Conservation (phyloP, 2,888 invertebrate genomes). For the Platycheirus albimanus region DNA sequence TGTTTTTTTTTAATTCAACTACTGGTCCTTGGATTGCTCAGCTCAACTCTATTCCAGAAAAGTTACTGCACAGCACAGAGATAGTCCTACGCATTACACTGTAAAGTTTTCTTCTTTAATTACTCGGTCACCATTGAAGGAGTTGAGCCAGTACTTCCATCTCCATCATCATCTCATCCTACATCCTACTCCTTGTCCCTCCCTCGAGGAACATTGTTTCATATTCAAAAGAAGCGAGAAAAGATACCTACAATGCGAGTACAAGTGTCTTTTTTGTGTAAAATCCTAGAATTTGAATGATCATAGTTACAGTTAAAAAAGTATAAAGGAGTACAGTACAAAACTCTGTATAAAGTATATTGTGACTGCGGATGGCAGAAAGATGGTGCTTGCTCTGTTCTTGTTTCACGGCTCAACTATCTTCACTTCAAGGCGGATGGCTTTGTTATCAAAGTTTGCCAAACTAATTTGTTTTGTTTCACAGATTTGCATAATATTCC, state of each 20-base stretch:
- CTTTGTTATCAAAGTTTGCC: constrained; percentile 74
- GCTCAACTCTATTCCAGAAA: constrained; percentile 7
- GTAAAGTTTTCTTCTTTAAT: constrained; percentile 73
- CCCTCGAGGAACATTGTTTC: constrained; percentile 44
- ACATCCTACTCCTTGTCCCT: neutral
- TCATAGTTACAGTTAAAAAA: constrained; percentile 7
- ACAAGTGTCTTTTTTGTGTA: constrained; percentile 12
- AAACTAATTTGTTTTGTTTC: constrained; percentile 72
- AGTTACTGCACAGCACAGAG: constrained; percentile 65
- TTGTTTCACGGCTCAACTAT: constrained; percentile 29
- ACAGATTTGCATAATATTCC: constrained; percentile 71
- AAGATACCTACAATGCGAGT: too few relatives aligned
- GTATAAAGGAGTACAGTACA: constrained; percentile 10
- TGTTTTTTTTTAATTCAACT: neutral
- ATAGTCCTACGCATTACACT: constrained; percentile 63
- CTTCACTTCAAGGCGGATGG: constrained; percentile 57
- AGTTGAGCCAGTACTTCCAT: constrained; percentile 18
- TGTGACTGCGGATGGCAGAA: constrained; percentile 40
- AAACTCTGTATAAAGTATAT: constrained; percentile 15
- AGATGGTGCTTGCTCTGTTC: constrained; percentile 26
- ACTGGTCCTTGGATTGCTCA: constrained; percentile 1
- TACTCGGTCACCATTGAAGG: constrained; percentile 59
- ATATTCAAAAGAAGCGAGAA: constrained; percentile 40
- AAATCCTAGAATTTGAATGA: constrained; percentile 24
- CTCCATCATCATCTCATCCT: too few relatives aligned